Conservation (phyloP, 1,140 invertebrate genomes). For the Lordiphosa collinella region DNA sequence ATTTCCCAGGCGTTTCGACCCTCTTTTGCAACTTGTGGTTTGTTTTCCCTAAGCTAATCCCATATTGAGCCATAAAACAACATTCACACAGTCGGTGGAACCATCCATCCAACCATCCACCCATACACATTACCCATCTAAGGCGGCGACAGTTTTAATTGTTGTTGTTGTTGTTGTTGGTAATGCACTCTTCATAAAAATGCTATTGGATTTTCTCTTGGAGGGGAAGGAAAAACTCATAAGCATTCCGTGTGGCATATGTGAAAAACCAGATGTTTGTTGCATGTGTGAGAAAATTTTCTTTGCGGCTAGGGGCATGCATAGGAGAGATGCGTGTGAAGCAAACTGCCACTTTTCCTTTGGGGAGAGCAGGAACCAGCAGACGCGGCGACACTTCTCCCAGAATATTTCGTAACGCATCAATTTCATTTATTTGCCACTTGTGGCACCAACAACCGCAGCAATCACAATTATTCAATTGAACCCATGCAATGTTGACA, state of each 20-base stretch:
- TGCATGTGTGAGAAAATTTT: conserved; percentile 53
- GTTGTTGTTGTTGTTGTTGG: conserved; percentile 25
- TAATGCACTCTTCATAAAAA: conserved; percentile 32
- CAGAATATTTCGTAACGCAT: conserved; percentile 49
- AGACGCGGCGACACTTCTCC: conserved; percentile 25
- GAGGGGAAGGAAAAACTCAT: conserved; percentile 27
- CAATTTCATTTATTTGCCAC: conserved; percentile 77
- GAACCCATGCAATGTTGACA: conserved; percentile 46
- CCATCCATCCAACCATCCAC: not conserved
- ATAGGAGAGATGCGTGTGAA: conserved; percentile 50
- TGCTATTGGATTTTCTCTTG: conserved; percentile 40
- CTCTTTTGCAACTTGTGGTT: conserved; percentile 16
- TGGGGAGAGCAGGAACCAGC: conserved; percentile 29
- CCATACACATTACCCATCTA: conserved; percentile 45
- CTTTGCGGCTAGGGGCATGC: conserved; percentile 39
- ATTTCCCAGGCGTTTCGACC: conserved; percentile 59
- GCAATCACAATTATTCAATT: conserved; percentile 72
- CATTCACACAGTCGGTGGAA: conserved; percentile 8
- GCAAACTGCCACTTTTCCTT: conserved; percentile 38
- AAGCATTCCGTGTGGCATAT: conserved; percentile 50
- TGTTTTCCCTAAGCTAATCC: conserved; percentile 37
- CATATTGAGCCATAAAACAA: conserved; percentile 57
- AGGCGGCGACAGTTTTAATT: conserved; percentile 72
- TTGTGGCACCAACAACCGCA: conserved; percentile 55
- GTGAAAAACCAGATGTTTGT: conserved; percentile 61